Evolutionary conservation across 2,113 vertebrate species (phyloP).

Genomic region (Chloebia gouldiae): DNA sequence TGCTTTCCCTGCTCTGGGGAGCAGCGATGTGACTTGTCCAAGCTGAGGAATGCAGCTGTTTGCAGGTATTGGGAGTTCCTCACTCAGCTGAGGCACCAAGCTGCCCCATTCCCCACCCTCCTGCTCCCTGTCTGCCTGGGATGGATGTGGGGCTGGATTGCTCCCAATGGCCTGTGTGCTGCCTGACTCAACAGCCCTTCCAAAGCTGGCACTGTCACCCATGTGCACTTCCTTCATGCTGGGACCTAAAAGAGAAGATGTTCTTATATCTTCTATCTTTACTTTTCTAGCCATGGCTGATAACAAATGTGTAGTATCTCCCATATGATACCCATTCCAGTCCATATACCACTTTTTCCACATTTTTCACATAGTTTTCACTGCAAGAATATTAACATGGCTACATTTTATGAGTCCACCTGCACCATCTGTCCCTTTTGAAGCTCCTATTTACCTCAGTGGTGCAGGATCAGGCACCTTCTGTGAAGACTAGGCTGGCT

Average conservation of each 20-base stretch:
- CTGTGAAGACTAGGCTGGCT: not conserved
- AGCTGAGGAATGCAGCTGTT: not conserved
- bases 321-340: not conserved
- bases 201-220: not conserved
- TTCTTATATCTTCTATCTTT: not conserved
- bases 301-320: not conserved
- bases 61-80: not conserved
- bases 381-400: not conserved
- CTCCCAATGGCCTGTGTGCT: accelerated
- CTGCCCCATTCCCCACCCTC: not conserved
- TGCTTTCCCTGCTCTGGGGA: not conserved
- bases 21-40: not conserved
- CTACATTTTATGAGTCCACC: not conserved
- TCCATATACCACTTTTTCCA: not conserved
- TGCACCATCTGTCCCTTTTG: not conserved
- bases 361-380: not conserved
- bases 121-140: not conserved
- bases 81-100: not conserved
- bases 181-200: not conserved
- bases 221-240: accelerated
- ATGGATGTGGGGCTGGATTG: not conserved
- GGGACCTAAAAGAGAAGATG: not conserved
- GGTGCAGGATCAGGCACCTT: not conserved
- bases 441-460: not conserved
- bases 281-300: not conserved